Evolutionary conservation across 1,140 invertebrate genomes (phyloP), one percentile per base, ranked within the genome.

Genomic region (Whitmania pigra): DNA sequence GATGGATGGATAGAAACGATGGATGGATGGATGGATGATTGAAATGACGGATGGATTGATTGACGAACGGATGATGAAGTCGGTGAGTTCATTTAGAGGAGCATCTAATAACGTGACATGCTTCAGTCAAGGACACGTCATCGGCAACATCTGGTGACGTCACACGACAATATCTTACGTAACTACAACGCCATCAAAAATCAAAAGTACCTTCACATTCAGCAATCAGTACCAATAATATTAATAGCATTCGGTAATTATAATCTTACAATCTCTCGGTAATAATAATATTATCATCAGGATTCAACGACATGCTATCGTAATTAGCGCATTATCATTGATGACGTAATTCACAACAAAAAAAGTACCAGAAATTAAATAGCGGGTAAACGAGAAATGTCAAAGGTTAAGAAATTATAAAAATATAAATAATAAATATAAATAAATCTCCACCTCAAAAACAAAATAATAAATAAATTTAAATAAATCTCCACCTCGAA

Each of bases 11-110:
- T 36, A 6, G 6, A 36, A 3, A 6, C n/a, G n/a, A n/a, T 60
- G 55, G 27, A 60, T 60, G 55, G 27, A 60, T 60, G 55, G 27
- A 60, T 60, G 55, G 27, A 60, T 60, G 55, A 17, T 7, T 60
- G 55, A 17, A 60, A 7, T 5, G 27, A 60, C 17, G 55, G 4
- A 17, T 60, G 55, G 4, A 60, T 60, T 5, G 4, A 60, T 60
- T 5, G 27, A 60, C 17, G 55, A 60, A 60, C 17, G 55, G 27
- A 60, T 60, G 55, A 17, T 7, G 57, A 63, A 63, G 43, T 63
- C 9, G 22, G 0, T 0, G 57, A 63, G 29, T 63, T 22, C 22
- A 63, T 63, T 0, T 11, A n/a, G 6, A 31, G 29, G 18, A 11
- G 18, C 9, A n/a, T 25, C 29, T 5, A 57, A 57, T 57, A 25